A percentile compares a stretch with the other conserved stretches of the same genome.
These are phyloP conservation scores for Chymomyza fuscimana DNA, from an alignment of 2,888 invertebrate genomes.

Conservation along the genomic window DNA sequence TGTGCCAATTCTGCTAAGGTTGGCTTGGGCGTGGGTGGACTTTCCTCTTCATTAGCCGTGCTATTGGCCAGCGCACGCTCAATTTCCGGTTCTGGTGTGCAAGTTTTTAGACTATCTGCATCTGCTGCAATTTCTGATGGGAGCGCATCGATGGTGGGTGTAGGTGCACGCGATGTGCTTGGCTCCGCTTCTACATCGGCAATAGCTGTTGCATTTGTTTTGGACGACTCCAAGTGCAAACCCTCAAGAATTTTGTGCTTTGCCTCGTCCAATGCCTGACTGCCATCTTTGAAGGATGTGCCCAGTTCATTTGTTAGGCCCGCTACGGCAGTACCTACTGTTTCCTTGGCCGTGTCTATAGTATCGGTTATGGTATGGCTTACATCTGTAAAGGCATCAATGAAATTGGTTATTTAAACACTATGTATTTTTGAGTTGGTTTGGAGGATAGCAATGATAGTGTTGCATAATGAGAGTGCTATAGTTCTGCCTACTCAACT, in stretches of 20 bases:
- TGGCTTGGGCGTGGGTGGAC: conserved; percentile 77
- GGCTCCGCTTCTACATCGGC: conserved; percentile 1
- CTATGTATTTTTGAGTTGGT: not conserved
- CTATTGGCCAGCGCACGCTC: conserved; percentile 75
- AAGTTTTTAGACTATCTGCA: conserved; percentile 77
- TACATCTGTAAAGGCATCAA: conserved; percentile 51
- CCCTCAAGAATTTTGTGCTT: conserved; percentile 71
- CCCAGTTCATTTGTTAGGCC: conserved; percentile 72
- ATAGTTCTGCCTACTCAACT: too few relatives aligned
- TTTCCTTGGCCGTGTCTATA: conserved; percentile 73
- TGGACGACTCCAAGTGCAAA: conserved; percentile 56
- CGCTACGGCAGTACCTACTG: conserved; percentile 68
- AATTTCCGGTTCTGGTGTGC: conserved; percentile 79
- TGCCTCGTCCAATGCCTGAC: conserved; percentile 64
- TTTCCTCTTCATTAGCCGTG: conserved; percentile 52
- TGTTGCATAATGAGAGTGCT: too few relatives aligned
- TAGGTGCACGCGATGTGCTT: conserved; percentile 54
- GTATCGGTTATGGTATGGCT: conserved; percentile 58
- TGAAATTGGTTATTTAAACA: not conserved
- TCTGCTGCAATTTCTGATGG: conserved; percentile 35
- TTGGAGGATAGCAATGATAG: not conserved
- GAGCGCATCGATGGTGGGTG: conserved; percentile 46
- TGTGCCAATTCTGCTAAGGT: conserved; percentile 75
- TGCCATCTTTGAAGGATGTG: conserved; percentile 66
- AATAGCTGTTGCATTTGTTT: not conserved